Evolutionary conservation across 2,888 invertebrate genomes (phyloP), one percentile per base, ranked within the genome.

Genomic region (Drosophila setosimentum): DNA sequence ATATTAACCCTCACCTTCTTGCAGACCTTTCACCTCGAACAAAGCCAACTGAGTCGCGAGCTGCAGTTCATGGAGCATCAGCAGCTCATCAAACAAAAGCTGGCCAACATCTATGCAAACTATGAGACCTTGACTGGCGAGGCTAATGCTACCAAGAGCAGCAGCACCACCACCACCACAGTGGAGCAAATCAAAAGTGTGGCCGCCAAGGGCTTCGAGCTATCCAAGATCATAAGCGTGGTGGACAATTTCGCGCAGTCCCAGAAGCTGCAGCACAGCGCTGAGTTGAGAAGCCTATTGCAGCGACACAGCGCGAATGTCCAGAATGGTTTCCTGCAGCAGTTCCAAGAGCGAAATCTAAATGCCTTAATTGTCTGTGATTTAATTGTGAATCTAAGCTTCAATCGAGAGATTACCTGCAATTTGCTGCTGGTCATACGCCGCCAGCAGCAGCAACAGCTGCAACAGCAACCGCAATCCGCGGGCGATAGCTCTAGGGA

Each of bases 41-140:
- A 95, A 76, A 95, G 95, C 10, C 94, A 94, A 86, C 93, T 96
- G 32, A 95, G 95, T 58, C 94, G 94, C 0, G 96, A 96, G 92
- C 94, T 96, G n/a, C 94, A 94, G 68, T 96, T 96, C 91, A 95
- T 95, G 29, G 95, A 96, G 91, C 95, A 95, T 74, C 93, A 96
- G 55, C 94, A 93, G 62, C 87, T 87, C 53, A 87, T 92, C 10
- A 93, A 93, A 67, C 85, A 84, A 24, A 92, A 92, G 72, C 74
- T 93, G 11, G 71, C 91, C 2, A 66, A 61, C n/a, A 91, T 92
- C 24, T 93, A 92, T 76, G 78, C 90, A 13, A 91, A 91, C 68
- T 93, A 93, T 66, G 82, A 89, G 57, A 73, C 87, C 3, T 84
- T 92, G 67, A 90, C 82, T 42, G 58, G 62, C 10, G 69, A 78